These are phyloP conservation scores for Hydra vulgaris DNA, from an alignment of 30 jellyfish, hydroid and myxozoan genomes.

Conservation along the genomic window DNA sequence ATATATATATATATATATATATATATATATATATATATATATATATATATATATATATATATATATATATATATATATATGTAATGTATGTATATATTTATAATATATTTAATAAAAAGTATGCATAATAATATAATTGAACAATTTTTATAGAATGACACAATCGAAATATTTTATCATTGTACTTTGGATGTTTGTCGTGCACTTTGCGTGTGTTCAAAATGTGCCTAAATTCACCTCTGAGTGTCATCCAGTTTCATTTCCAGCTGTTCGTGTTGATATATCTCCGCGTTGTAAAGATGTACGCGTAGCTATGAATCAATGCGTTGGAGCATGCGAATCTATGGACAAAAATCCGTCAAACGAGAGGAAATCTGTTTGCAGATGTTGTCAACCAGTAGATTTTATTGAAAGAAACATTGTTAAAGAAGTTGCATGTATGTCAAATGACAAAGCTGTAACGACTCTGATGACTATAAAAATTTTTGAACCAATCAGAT, in stretches of 20 bases:
- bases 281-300: neutral
- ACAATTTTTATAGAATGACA: too few relatives aligned
- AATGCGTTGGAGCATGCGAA: conserved; percentile 19
- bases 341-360: conserved; percentile 11
- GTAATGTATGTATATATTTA: too few relatives aligned
- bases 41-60: too few relatives aligned
- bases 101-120: too few relatives aligned
- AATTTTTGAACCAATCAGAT: conserved; percentile 4
- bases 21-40: too few relatives aligned
- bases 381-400: conserved; percentile 20
- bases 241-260: neutral
- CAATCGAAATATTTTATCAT: neutral
- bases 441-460: neutral
- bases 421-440: neutral
- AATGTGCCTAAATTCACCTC: neutral
- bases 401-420: neutral
- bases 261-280: conserved; percentile 2
- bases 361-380: conserved; percentile 7
- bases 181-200: neutral
- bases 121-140: too few relatives aligned
- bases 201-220: neutral
- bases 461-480: neutral
- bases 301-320: conserved; percentile 4
- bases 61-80: too few relatives aligned
- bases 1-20: too few relatives aligned